Evolutionary conservation across 2,113 vertebrate genomes (phyloP).

Genomic region (Pollimyrus isidori): DNA sequence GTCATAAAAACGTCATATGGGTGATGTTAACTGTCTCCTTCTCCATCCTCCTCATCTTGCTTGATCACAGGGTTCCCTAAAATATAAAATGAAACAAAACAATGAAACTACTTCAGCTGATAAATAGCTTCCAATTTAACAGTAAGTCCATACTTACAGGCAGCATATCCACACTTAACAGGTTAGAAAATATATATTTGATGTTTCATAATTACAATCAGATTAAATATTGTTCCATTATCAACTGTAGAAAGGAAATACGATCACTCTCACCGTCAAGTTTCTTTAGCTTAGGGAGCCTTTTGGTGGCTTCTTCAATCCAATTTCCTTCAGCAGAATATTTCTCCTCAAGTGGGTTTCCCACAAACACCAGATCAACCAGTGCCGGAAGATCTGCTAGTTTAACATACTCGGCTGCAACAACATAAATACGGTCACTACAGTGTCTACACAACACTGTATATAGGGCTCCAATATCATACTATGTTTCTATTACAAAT

Average conservation of each 20-base stretch:
- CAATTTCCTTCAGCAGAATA: slow-evolving; percentile 73
- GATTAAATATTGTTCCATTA: neutral
- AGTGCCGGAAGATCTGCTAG: slow-evolving; percentile 78
- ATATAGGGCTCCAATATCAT: neutral
- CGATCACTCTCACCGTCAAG: slow-evolving; percentile 72
- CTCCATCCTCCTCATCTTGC: slow-evolving; percentile 47
- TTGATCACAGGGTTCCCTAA: slow-evolving; percentile 59
- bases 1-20: neutral
- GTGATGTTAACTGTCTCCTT: slow-evolving; percentile 39
- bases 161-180: neutral
- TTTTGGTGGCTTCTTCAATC: slow-evolving; percentile 84
- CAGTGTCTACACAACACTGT: neutral
- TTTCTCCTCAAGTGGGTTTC: slow-evolving; percentile 92
- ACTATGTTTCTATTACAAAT: neutral
- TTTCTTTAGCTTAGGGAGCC: slow-evolving; percentile 81
- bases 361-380: slow-evolving; percentile 88
- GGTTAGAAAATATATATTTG: neutral
- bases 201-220: neutral
- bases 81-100: slow-evolving; percentile 21
- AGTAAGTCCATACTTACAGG: neutral
- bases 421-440: slow-evolving; percentile 25
- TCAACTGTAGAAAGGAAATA: neutral
- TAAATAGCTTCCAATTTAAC: neutral
- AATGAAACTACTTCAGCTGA: neutral
- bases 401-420: slow-evolving; percentile 78